Percentiles rank a stretch among this genome's conserved stretches.
Evolutionary conservation across 2,113 vertebrate genomes (phyloP).

Genomic region (Beaufortia kweichowensis): DNA sequence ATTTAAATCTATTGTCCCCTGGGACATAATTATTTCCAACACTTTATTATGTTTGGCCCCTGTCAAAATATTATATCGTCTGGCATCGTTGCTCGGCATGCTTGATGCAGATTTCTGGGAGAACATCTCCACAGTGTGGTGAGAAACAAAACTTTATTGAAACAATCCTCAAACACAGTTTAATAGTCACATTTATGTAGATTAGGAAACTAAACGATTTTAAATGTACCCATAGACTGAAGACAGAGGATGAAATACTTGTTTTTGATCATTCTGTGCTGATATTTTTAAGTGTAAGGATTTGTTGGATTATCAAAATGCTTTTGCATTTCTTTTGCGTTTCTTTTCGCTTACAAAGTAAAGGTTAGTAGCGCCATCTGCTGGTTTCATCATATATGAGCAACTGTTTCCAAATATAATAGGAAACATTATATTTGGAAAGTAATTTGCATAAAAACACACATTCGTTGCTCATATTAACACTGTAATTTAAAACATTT

Average conservation of each 20-base stretch:
- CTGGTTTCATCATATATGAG: background rate
- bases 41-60: slow-evolving; percentile 35
- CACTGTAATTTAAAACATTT: too few species aligned
- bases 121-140: background rate
- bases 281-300: background rate
- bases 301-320: background rate
- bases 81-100: background rate
- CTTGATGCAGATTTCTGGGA: background rate
- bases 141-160: background rate
- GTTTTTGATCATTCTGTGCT: background rate
- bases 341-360: background rate
- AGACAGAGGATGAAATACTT: background rate
- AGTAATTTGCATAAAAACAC: too few species aligned
- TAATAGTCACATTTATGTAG: background rate
- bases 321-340: background rate
- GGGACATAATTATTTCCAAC: slow-evolving; percentile 50
- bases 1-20: slow-evolving; percentile 25
- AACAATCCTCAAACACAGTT: background rate
- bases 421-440: too few species aligned
- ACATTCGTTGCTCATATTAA: too few species aligned
- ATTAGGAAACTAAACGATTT: too few species aligned
- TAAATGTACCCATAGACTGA: background rate
- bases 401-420: too few species aligned
- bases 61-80: slow-evolving; percentile 11
- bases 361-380: slow-evolving; percentile 47